These are phyloP conservation scores for Drosophila arizonae DNA, from an alignment of 1,140 invertebrate species.

Conservation along the genomic window DNA sequence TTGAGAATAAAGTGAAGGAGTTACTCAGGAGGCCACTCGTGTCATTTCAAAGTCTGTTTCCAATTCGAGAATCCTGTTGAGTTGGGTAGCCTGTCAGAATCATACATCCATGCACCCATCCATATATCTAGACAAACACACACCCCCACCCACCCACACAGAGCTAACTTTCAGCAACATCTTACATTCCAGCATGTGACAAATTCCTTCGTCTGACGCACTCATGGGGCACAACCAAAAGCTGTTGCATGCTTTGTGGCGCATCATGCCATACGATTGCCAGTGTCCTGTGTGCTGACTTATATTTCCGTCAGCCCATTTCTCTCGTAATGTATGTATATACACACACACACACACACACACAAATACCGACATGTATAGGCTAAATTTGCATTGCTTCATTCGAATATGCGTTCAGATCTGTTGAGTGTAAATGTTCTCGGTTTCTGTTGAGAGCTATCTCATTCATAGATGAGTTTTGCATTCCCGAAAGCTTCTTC, in stretches of 20 bases:
- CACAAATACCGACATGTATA: background rate
- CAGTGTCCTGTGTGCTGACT: conserved; percentile 34
- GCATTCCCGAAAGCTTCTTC: conserved; percentile 32
- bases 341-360: conserved; percentile 1
- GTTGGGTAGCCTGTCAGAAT: background rate
- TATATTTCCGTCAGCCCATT: background rate
- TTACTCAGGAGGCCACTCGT: conserved; percentile 6
- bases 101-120: background rate
- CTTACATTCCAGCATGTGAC: conserved; percentile 35
- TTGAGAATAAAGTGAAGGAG: background rate
- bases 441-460: conserved; percentile 25
- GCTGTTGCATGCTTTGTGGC: conserved; percentile 64
- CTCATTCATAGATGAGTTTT: conserved; percentile 35
- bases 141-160: background rate
- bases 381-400: conserved; percentile 38
- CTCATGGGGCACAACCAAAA: conserved; percentile 34
- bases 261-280: conserved; percentile 63
- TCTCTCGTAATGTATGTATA: background rate
- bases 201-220: conserved; percentile 34
- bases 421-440: conserved; percentile 4
- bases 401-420: conserved; percentile 7
- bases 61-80: conserved; percentile 15
- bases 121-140: too few relatives aligned
- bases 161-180: conserved; percentile 12
- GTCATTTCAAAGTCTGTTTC: conserved; percentile 17